Evolutionary conservation across 37 sponge, comb jelly and placozoan genomes (phyloP), one percentile per base, ranked within the genome.

Genomic region (Mnemiopsis leidyi): DNA sequence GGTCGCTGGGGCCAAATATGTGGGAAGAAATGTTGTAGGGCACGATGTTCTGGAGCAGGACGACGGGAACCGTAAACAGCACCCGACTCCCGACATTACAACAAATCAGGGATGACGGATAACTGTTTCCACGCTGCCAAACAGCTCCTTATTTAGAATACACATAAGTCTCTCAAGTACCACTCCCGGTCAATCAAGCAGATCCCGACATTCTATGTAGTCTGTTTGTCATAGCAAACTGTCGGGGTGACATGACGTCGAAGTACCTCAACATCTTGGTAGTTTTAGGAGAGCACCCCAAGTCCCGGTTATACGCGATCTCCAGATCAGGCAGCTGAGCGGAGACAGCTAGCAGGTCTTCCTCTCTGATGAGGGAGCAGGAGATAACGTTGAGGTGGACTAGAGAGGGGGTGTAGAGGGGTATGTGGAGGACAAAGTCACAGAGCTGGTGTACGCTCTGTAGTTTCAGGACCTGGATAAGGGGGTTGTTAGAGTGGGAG

Each of bases 301-400:
- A 61, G 90, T 85, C 90, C 1, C 48, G 38, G 61, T 85, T 85
- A 37, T 85, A 85, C 7, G 90, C 90, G 23, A 85, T 85, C 61
- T 38, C 48, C 24, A 85, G 48, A 28, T 85, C 90, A 40, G 90
- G 90, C 0, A 85, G 79, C 18, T 77, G 79, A 32, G 79, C 40
- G n/a, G 90, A 36, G 0, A 85, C 30, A 29, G 90, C 61, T 18
- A 39, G 13, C 25, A 85, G 90, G 30, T 85, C 90, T 25, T 85
- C 36, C 36, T 85, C 90, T 85, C 61, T n/a, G 24, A 85, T 85
- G 0, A 36, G 90, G 29, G 40, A 40, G 30, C 90, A 85, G 61
- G 61, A 40, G 0, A 85, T 39, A 2, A 85, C 90, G 30, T 85
- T 85, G 0, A 85, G 90, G 48, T 40, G 90, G 26, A 25, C 61